These are phyloP conservation scores for Acromyrmex charruanus DNA, from an alignment of 1,140 invertebrate species.

Conservation along the genomic window DNA sequence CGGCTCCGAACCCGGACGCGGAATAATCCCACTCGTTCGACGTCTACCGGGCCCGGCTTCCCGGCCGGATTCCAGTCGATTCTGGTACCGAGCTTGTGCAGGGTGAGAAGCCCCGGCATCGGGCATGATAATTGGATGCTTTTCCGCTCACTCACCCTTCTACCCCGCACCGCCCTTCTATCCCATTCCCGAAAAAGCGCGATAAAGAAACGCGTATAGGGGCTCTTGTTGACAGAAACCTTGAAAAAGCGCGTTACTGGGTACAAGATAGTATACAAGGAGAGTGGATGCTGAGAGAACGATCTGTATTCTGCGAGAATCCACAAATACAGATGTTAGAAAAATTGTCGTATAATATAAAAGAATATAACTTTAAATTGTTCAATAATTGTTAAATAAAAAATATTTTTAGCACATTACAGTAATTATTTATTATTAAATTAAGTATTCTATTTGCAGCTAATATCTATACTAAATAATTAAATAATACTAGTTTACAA, in stretches of 20 bases:
- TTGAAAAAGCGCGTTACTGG: conserved; percentile 26
- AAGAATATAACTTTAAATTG: neutral
- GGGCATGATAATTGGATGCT: conserved; percentile 75
- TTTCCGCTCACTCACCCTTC: conserved; percentile 39
- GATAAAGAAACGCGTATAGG: neutral
- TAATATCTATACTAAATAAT: neutral
- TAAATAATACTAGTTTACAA: no score
- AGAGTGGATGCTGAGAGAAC: neutral
- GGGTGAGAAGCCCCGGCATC: conserved; percentile 63
- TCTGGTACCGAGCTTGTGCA: conserved; percentile 75
- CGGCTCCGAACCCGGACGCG: conserved; percentile 55
- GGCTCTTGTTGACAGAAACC: conserved; percentile 12
- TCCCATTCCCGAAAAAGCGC: conserved; percentile 39
- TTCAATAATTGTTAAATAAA: neutral
- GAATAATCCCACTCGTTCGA: conserved; percentile 78
- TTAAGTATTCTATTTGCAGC: neutral
- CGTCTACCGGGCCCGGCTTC: conserved; percentile 75
- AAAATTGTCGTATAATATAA: neutral
- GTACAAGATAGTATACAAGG: neutral
- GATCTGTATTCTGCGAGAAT: neutral
- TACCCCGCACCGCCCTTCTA: no score
- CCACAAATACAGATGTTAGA: neutral
- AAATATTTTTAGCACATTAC: neutral
- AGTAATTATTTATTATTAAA: neutral
- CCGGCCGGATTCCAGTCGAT: conserved; percentile 76